These are phyloP conservation scores for Zapus hudsonius DNA, from an alignment of 2,113 vertebrate genomes.

Conservation along the genomic window DNA sequence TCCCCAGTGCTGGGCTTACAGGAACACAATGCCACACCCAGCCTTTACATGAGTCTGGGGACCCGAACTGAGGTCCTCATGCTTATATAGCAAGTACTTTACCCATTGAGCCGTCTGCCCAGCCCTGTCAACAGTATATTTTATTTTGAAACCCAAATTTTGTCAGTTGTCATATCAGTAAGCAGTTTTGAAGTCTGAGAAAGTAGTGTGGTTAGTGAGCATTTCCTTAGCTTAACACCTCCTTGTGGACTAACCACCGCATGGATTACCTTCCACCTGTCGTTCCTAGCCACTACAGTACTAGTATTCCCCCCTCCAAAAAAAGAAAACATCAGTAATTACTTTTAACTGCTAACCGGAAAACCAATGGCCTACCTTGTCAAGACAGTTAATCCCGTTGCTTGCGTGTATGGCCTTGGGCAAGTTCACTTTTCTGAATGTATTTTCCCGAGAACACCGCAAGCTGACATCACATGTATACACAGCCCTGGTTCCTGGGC, in stretches of 20 bases:
- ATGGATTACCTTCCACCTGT: not conserved
- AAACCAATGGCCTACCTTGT: not conserved
- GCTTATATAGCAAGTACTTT: no score
- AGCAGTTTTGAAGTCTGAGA: not conserved
- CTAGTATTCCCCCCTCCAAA: not conserved
- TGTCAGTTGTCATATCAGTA: no score
- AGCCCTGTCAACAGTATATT: not conserved
- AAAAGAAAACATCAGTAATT: not conserved
- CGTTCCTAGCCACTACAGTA: not conserved
- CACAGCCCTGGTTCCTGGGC: not conserved
- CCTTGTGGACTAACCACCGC: not conserved
- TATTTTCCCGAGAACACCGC: not conserved
- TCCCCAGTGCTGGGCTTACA: no score
- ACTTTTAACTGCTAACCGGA: not conserved
- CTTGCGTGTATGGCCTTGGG: not conserved
- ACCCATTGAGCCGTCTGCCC: no score
- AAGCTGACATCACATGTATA: fast-evolving
- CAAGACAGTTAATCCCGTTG: not conserved
- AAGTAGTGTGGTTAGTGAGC: no score
- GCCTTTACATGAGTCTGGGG: no score
- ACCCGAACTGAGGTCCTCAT: no score
- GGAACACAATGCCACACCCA: no score
- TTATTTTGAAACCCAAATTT: not conserved
- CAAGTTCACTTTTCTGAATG: not conserved
- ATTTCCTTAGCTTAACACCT: not conserved